These are phyloP conservation scores for Spinus pinus DNA, from an alignment of 2,797 vertebrate genomes.

Conservation along the genomic window DNA sequence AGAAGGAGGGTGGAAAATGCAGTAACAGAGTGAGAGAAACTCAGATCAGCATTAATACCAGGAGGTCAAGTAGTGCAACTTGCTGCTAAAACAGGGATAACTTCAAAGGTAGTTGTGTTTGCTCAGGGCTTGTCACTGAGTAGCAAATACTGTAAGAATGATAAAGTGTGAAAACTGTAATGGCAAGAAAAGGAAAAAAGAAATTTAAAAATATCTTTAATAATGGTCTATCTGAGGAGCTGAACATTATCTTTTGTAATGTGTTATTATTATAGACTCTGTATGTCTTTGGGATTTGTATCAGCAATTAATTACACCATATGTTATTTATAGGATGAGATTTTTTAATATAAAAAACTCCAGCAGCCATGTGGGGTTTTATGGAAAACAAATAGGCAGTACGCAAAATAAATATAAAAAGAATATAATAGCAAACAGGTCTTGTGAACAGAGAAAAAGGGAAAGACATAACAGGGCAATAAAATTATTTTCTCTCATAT, in stretches of 20 bases:
- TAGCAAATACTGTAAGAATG: not conserved
- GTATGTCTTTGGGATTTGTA: not conserved
- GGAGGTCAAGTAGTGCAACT: not conserved
- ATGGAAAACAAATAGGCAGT: not conserved
- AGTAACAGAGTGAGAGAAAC: not conserved
- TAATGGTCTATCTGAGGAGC: not conserved
- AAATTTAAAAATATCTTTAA: not conserved
- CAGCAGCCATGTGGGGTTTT: fast-evolving
- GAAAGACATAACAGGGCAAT: not conserved
- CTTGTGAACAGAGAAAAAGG: not conserved
- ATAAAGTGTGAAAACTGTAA: not conserved
- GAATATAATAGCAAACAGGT: not conserved
- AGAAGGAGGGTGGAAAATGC: not conserved
- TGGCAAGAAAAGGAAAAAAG: not conserved
- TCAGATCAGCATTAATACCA: not conserved
- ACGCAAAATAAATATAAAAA: not conserved
- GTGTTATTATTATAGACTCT: not conserved
- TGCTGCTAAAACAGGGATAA: not conserved
- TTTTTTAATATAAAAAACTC: not conserved
- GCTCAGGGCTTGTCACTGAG: not conserved
- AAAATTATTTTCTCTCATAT: not conserved
- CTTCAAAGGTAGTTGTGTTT: not conserved
- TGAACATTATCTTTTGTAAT: not conserved
- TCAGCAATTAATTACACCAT: not conserved
- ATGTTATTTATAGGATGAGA: not conserved